These are phyloP conservation scores for Crotalus helleri DNA, from an alignment of 2,113 vertebrate species.

Conservation along the genomic window DNA sequence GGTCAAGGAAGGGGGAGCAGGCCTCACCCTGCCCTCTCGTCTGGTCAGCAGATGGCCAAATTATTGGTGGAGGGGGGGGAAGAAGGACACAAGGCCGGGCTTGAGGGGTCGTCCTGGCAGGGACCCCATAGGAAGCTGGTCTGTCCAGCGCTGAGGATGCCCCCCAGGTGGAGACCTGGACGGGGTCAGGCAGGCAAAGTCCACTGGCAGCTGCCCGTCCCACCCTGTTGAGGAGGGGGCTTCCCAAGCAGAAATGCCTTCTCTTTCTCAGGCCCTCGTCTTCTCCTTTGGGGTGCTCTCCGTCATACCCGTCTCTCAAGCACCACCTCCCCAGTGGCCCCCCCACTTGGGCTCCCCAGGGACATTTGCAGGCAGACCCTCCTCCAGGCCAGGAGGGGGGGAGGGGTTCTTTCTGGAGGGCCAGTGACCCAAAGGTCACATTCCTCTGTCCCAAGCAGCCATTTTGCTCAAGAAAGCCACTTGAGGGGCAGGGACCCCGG, in stretches of 20 bases:
- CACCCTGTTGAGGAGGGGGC: background rate
- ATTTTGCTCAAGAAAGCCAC: background rate
- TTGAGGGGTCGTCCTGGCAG: background rate
- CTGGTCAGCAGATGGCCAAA: background rate
- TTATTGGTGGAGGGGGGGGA: background rate
- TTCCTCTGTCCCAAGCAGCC: background rate
- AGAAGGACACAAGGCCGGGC: fast-evolving
- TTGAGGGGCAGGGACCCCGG: background rate
- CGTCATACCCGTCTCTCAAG: background rate
- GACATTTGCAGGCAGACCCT: background rate
- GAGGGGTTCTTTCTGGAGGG: background rate
- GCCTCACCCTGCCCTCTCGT: fast-evolving
- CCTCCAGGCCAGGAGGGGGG: background rate
- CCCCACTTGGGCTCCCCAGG: background rate
- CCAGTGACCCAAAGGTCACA: background rate
- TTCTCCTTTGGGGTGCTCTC: background rate
- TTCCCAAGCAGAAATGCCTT: background rate
- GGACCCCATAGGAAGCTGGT: background rate
- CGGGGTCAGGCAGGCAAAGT: background rate
- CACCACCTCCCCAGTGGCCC: background rate
- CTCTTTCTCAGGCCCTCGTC: background rate
- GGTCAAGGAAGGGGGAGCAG: background rate
- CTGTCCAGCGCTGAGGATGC: background rate
- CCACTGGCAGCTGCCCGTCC: background rate
- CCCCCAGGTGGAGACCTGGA: background rate